Conservation (phyloP, 2,113 vertebrate genomes). For the Petromus typicus region DNA sequence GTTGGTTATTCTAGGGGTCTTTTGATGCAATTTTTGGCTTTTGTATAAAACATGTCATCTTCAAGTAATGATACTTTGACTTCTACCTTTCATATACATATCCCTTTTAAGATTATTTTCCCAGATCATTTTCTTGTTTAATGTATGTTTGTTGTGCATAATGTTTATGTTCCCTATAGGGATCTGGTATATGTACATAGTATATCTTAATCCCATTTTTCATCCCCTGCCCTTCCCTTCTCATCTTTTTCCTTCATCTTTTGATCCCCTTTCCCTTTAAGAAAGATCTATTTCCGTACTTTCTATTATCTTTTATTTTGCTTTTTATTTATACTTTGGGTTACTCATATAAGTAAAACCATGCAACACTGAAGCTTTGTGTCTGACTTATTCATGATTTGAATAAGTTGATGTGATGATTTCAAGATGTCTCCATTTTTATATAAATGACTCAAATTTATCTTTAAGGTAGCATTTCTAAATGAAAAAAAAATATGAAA, state of each 20-base stretch:
- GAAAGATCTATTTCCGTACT: background rate
- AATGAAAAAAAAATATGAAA: conserved; percentile 3
- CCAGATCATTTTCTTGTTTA: background rate
- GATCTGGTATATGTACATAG: background rate
- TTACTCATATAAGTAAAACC: background rate
- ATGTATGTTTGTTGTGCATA: background rate
- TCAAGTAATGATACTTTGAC: background rate
- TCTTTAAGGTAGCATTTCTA: background rate
- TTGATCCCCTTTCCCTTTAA: background rate
- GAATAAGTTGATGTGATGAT: background rate
- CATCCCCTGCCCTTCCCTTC: background rate
- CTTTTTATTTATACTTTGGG: background rate
- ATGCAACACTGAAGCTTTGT: background rate
- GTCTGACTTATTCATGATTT: background rate
- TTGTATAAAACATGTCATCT: background rate
- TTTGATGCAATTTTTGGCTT: background rate
- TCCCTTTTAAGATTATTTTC: background rate
- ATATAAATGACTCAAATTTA: background rate
- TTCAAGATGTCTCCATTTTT: background rate
- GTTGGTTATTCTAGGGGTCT: background rate
- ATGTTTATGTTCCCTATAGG: background rate
- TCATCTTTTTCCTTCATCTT: background rate
- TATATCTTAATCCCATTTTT: background rate
- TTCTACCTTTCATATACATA: background rate
- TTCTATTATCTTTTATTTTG: background rate